Evolutionary conservation across 2,797 vertebrate genomes (phyloP).

Genomic region (Phylloscopus collybita): DNA sequence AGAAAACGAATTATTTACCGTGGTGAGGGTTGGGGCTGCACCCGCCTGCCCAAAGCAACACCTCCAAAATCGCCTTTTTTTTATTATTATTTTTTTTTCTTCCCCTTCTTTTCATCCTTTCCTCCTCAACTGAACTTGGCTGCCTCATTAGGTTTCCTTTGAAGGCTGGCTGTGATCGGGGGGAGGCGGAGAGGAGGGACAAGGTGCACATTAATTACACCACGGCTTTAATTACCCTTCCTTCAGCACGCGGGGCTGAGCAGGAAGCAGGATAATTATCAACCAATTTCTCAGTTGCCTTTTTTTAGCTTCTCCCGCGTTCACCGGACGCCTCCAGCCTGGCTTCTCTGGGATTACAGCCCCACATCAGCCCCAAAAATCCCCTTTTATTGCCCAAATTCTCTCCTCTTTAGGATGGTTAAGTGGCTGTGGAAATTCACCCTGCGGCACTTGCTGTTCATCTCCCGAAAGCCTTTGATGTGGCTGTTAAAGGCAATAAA

Average conservation of each 20-base stretch:
- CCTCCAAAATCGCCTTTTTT: too few relatives aligned
- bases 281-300: neutral
- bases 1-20: neutral
- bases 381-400: neutral
- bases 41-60: neutral
- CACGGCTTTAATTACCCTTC: conserved; percentile 54
- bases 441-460: conserved; percentile 16
- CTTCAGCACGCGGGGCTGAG: neutral
- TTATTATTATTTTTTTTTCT: neutral
- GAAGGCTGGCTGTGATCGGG: neutral
- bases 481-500: conserved; percentile 32
- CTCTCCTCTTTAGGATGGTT: neutral
- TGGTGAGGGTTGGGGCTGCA: neutral
- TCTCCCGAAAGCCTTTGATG: conserved; percentile 36
- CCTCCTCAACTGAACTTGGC: neutral
- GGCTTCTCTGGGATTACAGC: neutral
- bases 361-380: neutral
- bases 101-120: neutral
- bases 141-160: neutral
- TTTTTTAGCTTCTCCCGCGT: neutral
- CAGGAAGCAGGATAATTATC: neutral
- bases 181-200: neutral
- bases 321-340: neutral
- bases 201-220: conserved; percentile 40
- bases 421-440: conserved; percentile 30